Percentiles rank a stretch among this genome's conserved stretches.
phyloP scores from a whole-genome alignment of 2,888 invertebrate species.

The Autographa gamma region DNA sequence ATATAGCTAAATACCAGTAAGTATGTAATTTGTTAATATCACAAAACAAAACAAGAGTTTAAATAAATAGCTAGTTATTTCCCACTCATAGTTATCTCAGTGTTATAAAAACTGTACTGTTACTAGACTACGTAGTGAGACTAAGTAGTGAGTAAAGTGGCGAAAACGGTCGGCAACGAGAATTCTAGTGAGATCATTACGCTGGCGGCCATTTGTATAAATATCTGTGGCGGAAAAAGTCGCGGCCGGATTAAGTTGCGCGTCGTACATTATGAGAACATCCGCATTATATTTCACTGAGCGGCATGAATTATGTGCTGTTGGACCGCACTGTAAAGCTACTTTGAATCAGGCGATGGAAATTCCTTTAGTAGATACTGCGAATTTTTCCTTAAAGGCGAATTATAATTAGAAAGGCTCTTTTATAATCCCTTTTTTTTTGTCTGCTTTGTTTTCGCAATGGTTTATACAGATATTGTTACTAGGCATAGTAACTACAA shows the following conservation, averaged over 20 bases:
- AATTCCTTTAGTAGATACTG: constrained; percentile 65
- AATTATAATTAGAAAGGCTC: constrained; percentile 45
- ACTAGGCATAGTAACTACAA: background rate
- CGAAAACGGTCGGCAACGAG: constrained; percentile 60
- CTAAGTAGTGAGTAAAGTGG: constrained; percentile 53
- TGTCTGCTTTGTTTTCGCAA: constrained; percentile 25
- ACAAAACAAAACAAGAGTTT: background rate
- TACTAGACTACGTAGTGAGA: constrained; percentile 28
- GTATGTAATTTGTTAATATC: background rate
- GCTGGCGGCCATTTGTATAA: constrained; percentile 72
- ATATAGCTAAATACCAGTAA: too few species aligned
- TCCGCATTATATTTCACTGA: constrained; percentile 86
- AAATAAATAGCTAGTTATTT: background rate
- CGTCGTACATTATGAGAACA: constrained; percentile 85
- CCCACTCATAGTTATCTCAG: constrained; percentile 29
- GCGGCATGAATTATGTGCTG: constrained; percentile 82
- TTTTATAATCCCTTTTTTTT: constrained; percentile 43
- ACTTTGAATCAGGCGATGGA: constrained; percentile 76
- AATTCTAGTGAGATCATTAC: constrained; percentile 68
- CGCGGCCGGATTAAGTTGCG: constrained; percentile 82
- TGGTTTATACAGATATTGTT: constrained; percentile 3
- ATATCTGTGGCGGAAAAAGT: constrained; percentile 80
- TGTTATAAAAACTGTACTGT: constrained; percentile 45
- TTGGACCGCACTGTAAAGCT: constrained; percentile 77
- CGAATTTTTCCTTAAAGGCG: constrained; percentile 53